These are phyloP conservation scores for Etheostoma cragini DNA, from an alignment of 2,113 vertebrate species.

Conservation along the genomic window DNA sequence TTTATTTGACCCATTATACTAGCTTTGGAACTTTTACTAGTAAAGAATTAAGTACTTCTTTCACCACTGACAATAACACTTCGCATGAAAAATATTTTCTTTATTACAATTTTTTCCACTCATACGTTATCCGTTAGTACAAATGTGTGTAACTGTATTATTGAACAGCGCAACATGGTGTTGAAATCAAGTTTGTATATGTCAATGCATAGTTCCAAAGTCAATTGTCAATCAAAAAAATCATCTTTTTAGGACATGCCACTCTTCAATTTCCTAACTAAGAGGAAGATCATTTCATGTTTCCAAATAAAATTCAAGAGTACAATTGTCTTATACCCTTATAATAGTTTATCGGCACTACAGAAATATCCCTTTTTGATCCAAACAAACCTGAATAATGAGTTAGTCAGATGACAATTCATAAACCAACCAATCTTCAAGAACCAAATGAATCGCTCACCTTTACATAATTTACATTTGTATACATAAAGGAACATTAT, in stretches of 20 bases:
- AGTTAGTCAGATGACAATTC: conserved; percentile 15
- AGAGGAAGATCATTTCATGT: conserved; percentile 20
- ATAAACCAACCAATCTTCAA: conserved; percentile 42
- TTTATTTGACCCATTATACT: neutral
- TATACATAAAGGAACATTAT: conserved; percentile 26
- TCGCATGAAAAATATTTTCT: conserved; percentile 77
- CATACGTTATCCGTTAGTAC: conserved; percentile 63
- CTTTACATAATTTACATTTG: conserved; percentile 40
- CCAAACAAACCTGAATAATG: conserved; percentile 54
- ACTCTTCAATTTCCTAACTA: neutral
- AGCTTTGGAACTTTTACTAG: no score
- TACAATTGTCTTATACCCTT: conserved; percentile 11
- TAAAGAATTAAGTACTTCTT: no score
- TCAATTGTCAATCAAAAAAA: conserved; percentile 35
- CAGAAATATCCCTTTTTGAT: conserved; percentile 68
- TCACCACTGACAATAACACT: conserved; percentile 1
- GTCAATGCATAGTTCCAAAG: conserved; percentile 69
- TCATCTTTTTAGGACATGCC: neutral
- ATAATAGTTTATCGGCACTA: conserved; percentile 22
- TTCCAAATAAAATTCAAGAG: conserved; percentile 39
- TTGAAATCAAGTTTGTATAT: conserved; percentile 53
- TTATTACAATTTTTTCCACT: conserved; percentile 80
- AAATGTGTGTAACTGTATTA: conserved; percentile 67
- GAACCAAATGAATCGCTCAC: conserved; percentile 32
- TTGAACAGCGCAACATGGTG: conserved; percentile 64